A percentile compares a stretch with the other conserved stretches of the same genome.
phyloP scores from a whole-genome alignment of 2,113 vertebrate genomes.

The Choloepus hoffmanni region DNA sequence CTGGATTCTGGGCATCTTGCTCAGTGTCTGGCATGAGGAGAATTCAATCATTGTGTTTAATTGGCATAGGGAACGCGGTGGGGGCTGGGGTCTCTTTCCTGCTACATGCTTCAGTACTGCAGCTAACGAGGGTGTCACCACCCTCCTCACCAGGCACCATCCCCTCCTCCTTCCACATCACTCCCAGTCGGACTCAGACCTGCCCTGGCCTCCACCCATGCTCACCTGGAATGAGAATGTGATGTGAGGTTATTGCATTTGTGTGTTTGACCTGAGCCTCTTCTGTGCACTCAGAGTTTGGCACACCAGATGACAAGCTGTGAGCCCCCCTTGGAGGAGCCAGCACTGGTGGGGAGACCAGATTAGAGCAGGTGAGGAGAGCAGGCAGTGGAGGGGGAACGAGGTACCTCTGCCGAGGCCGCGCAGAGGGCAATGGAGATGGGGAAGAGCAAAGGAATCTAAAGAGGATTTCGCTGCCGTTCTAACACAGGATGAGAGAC shows the following conservation, averaged over 20 bases:
- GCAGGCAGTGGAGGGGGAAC: background rate
- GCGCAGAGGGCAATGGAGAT: background rate
- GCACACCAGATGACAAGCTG: background rate
- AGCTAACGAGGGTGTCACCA: accelerated
- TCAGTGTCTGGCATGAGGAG: background rate
- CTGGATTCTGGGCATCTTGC: background rate
- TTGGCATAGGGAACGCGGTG: accelerated
- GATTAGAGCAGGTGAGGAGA: background rate
- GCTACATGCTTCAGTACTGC: background rate
- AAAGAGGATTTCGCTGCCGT: background rate
- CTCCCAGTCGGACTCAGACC: background rate
- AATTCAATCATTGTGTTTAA: background rate
- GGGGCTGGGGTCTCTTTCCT: background rate
- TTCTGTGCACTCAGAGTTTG: background rate
- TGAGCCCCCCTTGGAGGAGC: background rate
- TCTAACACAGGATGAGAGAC: background rate
- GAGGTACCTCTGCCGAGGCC: background rate
- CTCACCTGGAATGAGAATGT: background rate
- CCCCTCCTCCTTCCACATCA: background rate
- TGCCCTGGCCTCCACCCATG: background rate
- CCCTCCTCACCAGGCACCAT: no score
- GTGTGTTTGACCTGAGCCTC: background rate
- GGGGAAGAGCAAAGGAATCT: background rate
- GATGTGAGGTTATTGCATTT: no score
- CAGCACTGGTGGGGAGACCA: background rate